A percentile compares a stretch with the other conserved stretches of the same genome.
Conservation (phyloP, 2,888 invertebrate species). For the Scaptomyza parva region DNA sequence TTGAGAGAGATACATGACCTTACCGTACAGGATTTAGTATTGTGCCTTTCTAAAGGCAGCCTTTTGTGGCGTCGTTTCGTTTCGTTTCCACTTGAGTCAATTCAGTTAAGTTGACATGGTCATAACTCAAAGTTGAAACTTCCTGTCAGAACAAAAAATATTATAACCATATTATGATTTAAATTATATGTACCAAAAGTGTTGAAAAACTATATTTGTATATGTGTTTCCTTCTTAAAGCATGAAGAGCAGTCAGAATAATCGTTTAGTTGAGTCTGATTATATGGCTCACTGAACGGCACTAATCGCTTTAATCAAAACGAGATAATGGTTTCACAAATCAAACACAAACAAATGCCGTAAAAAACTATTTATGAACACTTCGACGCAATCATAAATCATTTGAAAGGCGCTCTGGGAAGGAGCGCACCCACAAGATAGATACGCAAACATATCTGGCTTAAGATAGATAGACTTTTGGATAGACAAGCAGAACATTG, state of each 20-base stretch:
- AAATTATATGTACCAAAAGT: slow-evolving; percentile 31
- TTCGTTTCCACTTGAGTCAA: slow-evolving; percentile 46
- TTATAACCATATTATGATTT: slow-evolving; percentile 40
- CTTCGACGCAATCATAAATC: slow-evolving; percentile 68
- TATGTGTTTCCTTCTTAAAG: slow-evolving; percentile 32
- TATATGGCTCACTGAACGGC: slow-evolving; percentile 53
- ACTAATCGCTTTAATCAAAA: slow-evolving; percentile 61
- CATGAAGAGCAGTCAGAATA: no score
- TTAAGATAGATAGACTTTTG: slow-evolving; percentile 30
- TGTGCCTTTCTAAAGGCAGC: slow-evolving; percentile 64
- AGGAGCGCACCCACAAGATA: slow-evolving; percentile 64
- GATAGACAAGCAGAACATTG: slow-evolving; percentile 52
- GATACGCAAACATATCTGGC: slow-evolving; percentile 1
- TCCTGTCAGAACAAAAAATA: slow-evolving; percentile 63
- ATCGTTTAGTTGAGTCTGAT: slow-evolving; percentile 27
- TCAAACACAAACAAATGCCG: slow-evolving; percentile 76
- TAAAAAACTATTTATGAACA: slow-evolving; percentile 57
- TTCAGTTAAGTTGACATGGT: slow-evolving; percentile 32
- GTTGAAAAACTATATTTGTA: neutral
- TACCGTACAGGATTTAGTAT: slow-evolving; percentile 59
- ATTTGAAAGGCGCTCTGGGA: slow-evolving; percentile 30
- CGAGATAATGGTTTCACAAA: slow-evolving; percentile 58
- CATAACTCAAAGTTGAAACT: slow-evolving; percentile 67
- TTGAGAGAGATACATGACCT: slow-evolving; percentile 51
- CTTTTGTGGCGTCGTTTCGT: slow-evolving; percentile 49